Percentiles rank a stretch among this genome's conserved stretches.
phyloP scores from a whole-genome alignment of 2,797 vertebrate species.

The Sebastes cheni region DNA sequence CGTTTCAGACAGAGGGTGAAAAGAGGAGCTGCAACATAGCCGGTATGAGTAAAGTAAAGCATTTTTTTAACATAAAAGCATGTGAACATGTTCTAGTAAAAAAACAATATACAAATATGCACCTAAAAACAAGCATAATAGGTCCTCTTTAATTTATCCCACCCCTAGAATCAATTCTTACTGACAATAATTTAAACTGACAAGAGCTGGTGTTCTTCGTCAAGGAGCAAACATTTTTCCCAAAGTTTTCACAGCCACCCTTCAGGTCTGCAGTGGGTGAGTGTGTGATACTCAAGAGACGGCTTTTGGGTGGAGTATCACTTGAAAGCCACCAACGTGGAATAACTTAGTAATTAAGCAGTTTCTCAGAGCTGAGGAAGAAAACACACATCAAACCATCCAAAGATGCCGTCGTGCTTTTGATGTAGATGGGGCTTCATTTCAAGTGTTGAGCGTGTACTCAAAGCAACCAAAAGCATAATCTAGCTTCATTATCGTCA shows the following conservation, averaged over 20 bases:
- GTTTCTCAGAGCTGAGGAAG: not conserved
- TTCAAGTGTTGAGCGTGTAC: not conserved
- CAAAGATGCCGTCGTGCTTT: conserved; percentile 2
- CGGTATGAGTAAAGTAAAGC: no score
- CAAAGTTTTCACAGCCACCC: not conserved
- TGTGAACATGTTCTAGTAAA: no score
- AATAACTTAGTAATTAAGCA: not conserved
- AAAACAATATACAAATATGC: no score
- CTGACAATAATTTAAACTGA: not conserved
- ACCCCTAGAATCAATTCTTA: not conserved
- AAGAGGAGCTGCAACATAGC: no score
- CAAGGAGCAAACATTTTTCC: not conserved
- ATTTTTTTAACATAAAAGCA: no score
- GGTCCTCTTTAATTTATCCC: not conserved
- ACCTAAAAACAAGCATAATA: no score
- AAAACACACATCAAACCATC: not conserved
- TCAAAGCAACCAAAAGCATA: conserved; percentile 12
- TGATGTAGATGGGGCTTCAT: conserved; percentile 1
- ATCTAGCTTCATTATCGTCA: conserved; percentile 1
- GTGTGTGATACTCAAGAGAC: not conserved
- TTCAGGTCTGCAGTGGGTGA: not conserved
- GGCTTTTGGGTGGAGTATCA: not conserved
- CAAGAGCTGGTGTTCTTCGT: conserved; percentile 1
- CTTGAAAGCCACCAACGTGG: conserved; percentile 3
- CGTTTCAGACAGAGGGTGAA: no score